Percentiles rank a stretch among this genome's conserved stretches.
Evolutionary conservation across 1,140 invertebrate species (phyloP).

Genomic region (Trichonephila inaurata): DNA sequence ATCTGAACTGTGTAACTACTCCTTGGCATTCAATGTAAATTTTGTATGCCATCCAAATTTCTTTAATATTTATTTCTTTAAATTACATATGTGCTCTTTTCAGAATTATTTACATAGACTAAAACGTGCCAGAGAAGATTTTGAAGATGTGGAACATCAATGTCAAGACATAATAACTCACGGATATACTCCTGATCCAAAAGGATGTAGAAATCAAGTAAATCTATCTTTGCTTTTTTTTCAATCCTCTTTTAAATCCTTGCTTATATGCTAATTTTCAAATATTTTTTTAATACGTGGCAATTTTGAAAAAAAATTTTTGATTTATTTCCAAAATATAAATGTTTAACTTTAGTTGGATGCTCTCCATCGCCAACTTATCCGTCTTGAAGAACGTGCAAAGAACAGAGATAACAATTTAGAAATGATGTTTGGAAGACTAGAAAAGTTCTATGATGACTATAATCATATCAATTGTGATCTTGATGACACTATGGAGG

Average conservation of each 20-base stretch:
- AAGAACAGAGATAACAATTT: conserved; percentile 88
- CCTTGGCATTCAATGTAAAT: no score
- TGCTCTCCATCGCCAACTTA: conserved; percentile 76
- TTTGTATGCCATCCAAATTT: no score
- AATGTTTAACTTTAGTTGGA: conserved; percentile 78
- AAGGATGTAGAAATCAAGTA: conserved; percentile 79
- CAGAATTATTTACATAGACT: conserved; percentile 78
- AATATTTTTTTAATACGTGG: no score
- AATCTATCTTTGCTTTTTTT: conserved; percentile 16
- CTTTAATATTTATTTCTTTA: no score
- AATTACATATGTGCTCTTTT: not conserved
- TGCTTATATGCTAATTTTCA: not conserved
- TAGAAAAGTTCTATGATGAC: conserved; percentile 86
- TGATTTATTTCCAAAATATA: conserved; percentile 80
- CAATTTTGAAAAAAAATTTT: not conserved
- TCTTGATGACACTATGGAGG: conserved; percentile 88
- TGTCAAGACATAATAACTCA: conserved; percentile 77
- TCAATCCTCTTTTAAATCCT: not conserved
- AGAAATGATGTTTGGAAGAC: conserved; percentile 82
- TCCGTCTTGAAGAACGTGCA: conserved; percentile 81
- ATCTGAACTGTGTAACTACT: not conserved
- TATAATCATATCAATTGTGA: conserved; percentile 88
- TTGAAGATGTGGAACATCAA: conserved; percentile 77
- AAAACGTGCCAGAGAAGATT: conserved; percentile 65
- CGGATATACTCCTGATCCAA: conserved; percentile 78